These are phyloP conservation scores for Steatocranus sp. DNA, from an alignment of 2,797 vertebrate species.

Conservation along the genomic window DNA sequence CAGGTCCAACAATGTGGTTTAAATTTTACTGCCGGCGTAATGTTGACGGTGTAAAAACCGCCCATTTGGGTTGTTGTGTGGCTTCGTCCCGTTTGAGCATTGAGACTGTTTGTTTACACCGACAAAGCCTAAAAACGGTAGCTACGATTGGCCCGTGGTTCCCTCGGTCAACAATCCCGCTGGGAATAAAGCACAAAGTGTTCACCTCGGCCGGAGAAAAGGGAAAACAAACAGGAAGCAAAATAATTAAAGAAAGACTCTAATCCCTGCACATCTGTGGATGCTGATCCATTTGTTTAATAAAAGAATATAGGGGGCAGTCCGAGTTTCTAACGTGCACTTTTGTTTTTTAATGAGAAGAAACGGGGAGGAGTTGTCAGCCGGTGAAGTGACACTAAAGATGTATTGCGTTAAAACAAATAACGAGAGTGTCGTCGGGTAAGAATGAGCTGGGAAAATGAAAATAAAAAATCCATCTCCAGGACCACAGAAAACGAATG, in stretches of 20 bases:
- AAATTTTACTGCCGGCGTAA: background rate
- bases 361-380: background rate
- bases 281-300: background rate
- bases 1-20: conserved; percentile 18
- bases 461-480: background rate
- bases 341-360: background rate
- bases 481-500: background rate
- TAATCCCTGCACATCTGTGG: background rate
- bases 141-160: background rate
- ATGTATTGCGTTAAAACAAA: background rate
- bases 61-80: background rate
- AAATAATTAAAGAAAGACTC: background rate
- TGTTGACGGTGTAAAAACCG: background rate
- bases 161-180: background rate
- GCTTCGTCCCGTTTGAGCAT: background rate
- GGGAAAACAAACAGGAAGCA: background rate
- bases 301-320: background rate
- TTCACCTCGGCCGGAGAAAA: background rate
- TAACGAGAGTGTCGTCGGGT: background rate
- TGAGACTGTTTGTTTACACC: background rate
- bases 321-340: background rate
- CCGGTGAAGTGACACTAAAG: background rate
- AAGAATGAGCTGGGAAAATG: background rate
- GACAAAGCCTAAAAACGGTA: background rate
- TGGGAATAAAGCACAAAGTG: background rate